Evolutionary conservation across 1,140 invertebrate genomes (phyloP).

Genomic region (Ephestia elutella): DNA sequence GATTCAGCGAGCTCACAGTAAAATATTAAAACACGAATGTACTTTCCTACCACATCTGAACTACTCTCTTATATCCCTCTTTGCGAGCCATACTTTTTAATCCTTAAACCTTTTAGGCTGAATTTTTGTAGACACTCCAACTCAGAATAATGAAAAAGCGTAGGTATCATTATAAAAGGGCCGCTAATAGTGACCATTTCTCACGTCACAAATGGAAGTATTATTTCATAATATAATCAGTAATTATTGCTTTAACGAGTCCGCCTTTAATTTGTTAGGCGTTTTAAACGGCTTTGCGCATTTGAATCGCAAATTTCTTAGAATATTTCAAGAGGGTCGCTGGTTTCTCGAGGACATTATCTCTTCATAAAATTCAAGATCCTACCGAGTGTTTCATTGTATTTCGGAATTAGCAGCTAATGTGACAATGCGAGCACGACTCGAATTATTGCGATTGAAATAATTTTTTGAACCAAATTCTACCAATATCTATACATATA

Average conservation of each 20-base stretch:
- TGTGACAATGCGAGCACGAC: no score
- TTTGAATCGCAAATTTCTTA: conserved; percentile 74
- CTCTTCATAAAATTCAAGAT: conserved; percentile 72
- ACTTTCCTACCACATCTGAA: conserved; percentile 14
- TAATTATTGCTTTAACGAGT: conserved; percentile 70
- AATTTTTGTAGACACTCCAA: neutral
- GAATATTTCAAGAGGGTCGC: conserved; percentile 70
- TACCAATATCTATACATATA: no score
- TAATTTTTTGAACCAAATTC: no score
- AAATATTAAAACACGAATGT: conserved; percentile 62
- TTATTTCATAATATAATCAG: conserved; percentile 69
- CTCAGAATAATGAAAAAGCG: neutral
- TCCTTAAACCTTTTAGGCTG: conserved; percentile 7
- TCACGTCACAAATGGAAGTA: conserved; percentile 25
- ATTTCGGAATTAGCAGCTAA: conserved; percentile 49
- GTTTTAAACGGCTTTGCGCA: conserved; percentile 72
- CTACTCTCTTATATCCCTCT: conserved; percentile 15
- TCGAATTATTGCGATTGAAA: no score
- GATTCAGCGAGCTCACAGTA: conserved; percentile 53
- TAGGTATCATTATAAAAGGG: neutral
- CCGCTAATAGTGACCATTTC: conserved; percentile 1
- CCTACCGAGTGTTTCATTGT: conserved; percentile 56
- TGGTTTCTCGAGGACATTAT: conserved; percentile 68
- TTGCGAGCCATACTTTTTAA: neutral
- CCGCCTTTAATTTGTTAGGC: conserved; percentile 73